Conservation (phyloP, 2,797 vertebrate genomes). For the Dendrocincla fuliginosa region DNA sequence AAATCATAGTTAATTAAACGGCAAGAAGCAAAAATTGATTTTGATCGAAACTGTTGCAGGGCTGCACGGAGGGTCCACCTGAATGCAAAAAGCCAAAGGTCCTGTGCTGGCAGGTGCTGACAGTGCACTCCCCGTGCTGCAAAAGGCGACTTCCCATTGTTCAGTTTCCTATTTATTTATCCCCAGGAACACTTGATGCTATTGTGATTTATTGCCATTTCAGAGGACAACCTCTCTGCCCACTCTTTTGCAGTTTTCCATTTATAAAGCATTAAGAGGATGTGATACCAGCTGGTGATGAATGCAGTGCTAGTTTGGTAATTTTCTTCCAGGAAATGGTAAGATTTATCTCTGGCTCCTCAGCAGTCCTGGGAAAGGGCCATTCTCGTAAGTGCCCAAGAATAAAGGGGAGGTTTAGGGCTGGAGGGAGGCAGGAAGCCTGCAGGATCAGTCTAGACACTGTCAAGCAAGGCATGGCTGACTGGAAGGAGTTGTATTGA, state of each 20-base stretch:
- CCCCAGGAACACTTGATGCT: background rate
- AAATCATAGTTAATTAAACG: conserved; percentile 65
- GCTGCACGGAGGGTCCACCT: background rate
- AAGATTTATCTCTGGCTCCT: conserved; percentile 47
- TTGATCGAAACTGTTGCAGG: background rate
- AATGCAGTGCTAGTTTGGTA: background rate
- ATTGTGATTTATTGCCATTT: conserved; percentile 46
- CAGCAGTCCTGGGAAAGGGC: background rate
- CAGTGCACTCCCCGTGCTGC: background rate
- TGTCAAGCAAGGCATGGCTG: background rate
- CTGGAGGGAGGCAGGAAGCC: conserved; percentile 14
- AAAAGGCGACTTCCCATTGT: background rate
- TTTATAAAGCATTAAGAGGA: conserved; percentile 48
- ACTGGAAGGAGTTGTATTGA: background rate
- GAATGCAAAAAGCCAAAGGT: background rate
- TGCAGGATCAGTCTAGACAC: conserved; percentile 23
- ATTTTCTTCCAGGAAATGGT: conserved; percentile 26
- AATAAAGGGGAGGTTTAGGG: background rate
- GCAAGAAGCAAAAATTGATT: conserved; percentile 54
- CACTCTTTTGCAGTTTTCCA: conserved; percentile 22
- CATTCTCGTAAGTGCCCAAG: background rate
- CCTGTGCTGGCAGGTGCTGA: conserved; percentile 31
- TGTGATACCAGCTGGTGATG: background rate
- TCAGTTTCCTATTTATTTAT: conserved; percentile 34
- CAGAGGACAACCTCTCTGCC: background rate